Base-by-base conservation (phyloP, 2,888 invertebrate genomes). In the Lumbricus terrestris region DNA sequence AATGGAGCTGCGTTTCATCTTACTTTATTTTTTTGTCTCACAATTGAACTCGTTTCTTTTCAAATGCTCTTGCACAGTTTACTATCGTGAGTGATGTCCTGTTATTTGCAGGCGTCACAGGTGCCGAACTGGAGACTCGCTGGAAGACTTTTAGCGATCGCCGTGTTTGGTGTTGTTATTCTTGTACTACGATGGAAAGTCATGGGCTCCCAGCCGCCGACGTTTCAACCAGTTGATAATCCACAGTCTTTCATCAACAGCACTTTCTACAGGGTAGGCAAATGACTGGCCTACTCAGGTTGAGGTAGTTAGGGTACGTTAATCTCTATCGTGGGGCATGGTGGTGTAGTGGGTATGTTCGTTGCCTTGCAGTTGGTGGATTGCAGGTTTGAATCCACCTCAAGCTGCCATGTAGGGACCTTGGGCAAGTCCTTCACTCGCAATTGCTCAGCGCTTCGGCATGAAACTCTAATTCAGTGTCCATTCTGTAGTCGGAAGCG, bases 151-250 rank as follows among this genome's bases (percentile, higher is more conserved):
- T 88, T 95, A 35, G 92, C 96, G 42, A 94, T 97, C 90, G 89
- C 95, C 15, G 85, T 96, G 18, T 94, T 96, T 85, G 96, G 96
- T 88, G 91, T 96, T 47, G 91, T 96, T 23, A 95, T 97, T 83
- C 93, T 97, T 91, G 95, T 96, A 93, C 95, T 96, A 90, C 96
- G 98, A 93, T 97, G 97, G 95, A 96, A 96, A 94, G 95, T 98
- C 88, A 98, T 98, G 97, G 97, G 97, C 91, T 97, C 97, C 92
- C 92, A 94, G 91, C 96, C 96, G 90, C 98, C 94, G 42, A 96
- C 96, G 89, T 99, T 99, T 95, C 97, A 98, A 94, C 95, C 96
- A 90, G 96, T 96, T 93, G 99, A 99, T 95, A 99, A 99, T 95
- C 99, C 99, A 34, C 97, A 98, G 89, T 97, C 98, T 5, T 97